These are phyloP conservation scores for Gobius niger DNA, from an alignment of 2,113 vertebrate genomes.

Conservation along the genomic window DNA sequence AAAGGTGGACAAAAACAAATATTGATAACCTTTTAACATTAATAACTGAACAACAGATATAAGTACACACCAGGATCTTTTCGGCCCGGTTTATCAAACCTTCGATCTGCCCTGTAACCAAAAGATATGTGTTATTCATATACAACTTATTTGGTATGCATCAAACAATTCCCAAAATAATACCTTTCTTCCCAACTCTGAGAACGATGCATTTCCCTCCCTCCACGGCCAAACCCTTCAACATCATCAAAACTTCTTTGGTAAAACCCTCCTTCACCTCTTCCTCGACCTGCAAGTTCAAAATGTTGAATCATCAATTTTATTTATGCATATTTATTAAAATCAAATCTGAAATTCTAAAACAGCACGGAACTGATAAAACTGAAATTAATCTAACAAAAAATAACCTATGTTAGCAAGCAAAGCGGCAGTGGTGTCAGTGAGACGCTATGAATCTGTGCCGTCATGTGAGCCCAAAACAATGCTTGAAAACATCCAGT, in stretches of 20 bases:
- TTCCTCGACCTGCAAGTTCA: constrained; percentile 85
- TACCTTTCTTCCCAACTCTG: constrained; percentile 99
- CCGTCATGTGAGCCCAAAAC: background rate
- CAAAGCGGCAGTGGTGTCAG: background rate
- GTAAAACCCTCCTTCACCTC: constrained; percentile 98
- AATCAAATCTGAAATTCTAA: background rate
- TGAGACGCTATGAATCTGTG: background rate
- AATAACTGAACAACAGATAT: background rate
- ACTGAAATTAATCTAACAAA: background rate
- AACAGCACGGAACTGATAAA: background rate
- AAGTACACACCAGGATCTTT: constrained; percentile 93
- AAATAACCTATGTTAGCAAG: background rate
- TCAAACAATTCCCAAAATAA: constrained; percentile 4
- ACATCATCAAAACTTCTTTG: constrained; percentile 99
- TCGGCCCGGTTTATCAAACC: constrained; percentile 98
- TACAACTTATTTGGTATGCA: background rate
- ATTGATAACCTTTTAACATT: constrained; percentile 10
- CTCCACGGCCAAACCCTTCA: constrained; percentile 95
- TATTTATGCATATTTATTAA: background rate
- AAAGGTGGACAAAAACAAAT: constrained; percentile 23
- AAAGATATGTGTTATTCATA: constrained; percentile 13
- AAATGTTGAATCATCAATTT: background rate
- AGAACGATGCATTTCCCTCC: constrained; percentile 95
- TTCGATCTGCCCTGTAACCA: constrained; percentile 87
- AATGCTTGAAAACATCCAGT: background rate